Evolutionary conservation across 2,797 vertebrate species (phyloP).

Genomic region (Sylvia borin): DNA sequence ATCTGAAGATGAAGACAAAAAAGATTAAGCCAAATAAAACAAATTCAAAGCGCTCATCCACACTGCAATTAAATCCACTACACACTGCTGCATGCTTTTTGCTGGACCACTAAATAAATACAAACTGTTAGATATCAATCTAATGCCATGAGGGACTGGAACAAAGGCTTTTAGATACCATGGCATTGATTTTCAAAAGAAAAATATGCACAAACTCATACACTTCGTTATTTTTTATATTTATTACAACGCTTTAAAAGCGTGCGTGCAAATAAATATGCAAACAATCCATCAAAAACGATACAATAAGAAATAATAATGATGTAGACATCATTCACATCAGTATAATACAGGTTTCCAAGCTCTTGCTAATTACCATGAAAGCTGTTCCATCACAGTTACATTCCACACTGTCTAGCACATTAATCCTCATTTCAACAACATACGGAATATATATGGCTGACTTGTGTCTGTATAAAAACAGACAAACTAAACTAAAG

Average conservation of each 20-base stretch:
- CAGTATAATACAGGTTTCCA: neutral
- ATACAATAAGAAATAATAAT: neutral
- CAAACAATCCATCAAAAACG: neutral
- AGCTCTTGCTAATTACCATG: neutral
- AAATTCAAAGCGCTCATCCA: neutral
- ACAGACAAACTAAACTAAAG: neutral
- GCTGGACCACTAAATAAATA: neutral
- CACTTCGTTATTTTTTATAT: neutral
- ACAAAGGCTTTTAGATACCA: neutral
- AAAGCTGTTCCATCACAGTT: neutral
- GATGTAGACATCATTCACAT: neutral
- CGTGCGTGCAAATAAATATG: neutral
- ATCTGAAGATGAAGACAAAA: neutral
- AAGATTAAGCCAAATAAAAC: neutral
- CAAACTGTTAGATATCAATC: neutral
- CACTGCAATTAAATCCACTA: conserved; percentile 33
- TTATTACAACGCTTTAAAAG: neutral
- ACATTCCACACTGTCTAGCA: neutral
- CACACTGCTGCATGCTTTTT: neutral
- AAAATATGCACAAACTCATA: neutral
- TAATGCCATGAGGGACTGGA: neutral
- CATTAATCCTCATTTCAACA: neutral
- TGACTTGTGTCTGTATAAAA: neutral
- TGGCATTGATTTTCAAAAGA: neutral
- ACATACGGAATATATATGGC: neutral